Evolutionary conservation across 53 echinoderm and acorn worm species (phyloP), one percentile per base, ranked within the genome.

Genomic region (Astropecten irregularis): DNA sequence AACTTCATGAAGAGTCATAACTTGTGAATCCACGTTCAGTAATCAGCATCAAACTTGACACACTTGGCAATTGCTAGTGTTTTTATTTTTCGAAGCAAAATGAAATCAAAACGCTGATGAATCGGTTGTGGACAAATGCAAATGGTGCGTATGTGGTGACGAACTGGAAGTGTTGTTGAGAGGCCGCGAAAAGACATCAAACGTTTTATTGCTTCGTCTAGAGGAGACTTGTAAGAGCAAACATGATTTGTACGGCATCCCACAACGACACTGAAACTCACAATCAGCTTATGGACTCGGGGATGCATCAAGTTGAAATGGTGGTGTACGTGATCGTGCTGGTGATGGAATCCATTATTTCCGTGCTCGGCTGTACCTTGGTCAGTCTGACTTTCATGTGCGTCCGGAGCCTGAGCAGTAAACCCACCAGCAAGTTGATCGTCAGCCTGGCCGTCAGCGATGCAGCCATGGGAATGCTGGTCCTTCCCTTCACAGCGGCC

Each of bases 371-470:
- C 20, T 3, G 38, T 27, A 18, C 26, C 23, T 58, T 76, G 36
- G 76, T 76, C 40, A 57, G 76, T 25, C 40, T 39, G 58, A 76
- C 76, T 9, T 76, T 76, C 27, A 40, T 40, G n/a, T 56, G 76
- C 28, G 42, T 58, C 38, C 55, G 54, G 26, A 58, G 39, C 10
- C 36, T 58, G 11, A 76, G 58, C 18, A 28, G 39, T 31, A 76
- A 76, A 9, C 76, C 76, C 26, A 76, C 76, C 1, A 76, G 76
- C 27, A 76, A 76, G 76, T 40, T 76, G 21, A 58, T 76, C 26
- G 76, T 76, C 39, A 76, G 58, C 56, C 28, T 76, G 58, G 76
- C 76, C 37, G 76, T 76, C 6, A 76, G 76, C 26, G 76, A 76
- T 58, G 76, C 76, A 7, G 76, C 76, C 2, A 76, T 76, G 76